phyloP scores from a whole-genome alignment of 2,797 vertebrate genomes.

The Dendrocincla tyrannina region DNA sequence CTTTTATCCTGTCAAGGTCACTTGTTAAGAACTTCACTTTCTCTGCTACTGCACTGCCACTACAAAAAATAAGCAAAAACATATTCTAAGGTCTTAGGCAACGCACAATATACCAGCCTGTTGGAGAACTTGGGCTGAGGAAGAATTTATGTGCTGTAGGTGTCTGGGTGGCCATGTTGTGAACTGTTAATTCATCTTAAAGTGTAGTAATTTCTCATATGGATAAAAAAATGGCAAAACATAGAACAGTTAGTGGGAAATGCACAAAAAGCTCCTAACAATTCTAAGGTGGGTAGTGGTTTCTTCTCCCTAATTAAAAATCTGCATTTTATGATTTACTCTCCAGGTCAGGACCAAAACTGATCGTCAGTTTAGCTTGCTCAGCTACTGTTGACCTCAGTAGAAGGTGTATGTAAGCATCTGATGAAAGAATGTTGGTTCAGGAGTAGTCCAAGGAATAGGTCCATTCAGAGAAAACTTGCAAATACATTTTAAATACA shows the following conservation, averaged over 20 bases:
- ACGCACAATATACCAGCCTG: slow-evolving; percentile 54
- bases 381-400: not conserved
- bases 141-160: slow-evolving; percentile 31
- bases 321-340: slow-evolving; percentile 11
- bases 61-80: slow-evolving; percentile 71
- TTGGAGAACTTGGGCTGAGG: slow-evolving; percentile 45
- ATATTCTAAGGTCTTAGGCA: slow-evolving; percentile 49
- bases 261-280: slow-evolving; percentile 3
- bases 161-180: not conserved
- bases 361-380: slow-evolving; percentile 20
- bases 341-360: slow-evolving; percentile 5
- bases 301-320: slow-evolving; percentile 15
- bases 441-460: not conserved
- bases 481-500: slow-evolving; percentile 5
- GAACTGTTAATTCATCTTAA: slow-evolving; percentile 30
- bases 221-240: not conserved
- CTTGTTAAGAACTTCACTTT: slow-evolving; percentile 70
- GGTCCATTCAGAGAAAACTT: slow-evolving; percentile 36
- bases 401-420: not conserved
- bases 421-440: not conserved
- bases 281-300: not conserved
- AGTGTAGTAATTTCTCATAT: slow-evolving; percentile 1
- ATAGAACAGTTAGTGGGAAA: not conserved
- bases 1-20: slow-evolving; percentile 66
- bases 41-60: slow-evolving; percentile 76